Conservation (phyloP, 2,888 invertebrate species). For the Troglohyphantes excavatus region DNA sequence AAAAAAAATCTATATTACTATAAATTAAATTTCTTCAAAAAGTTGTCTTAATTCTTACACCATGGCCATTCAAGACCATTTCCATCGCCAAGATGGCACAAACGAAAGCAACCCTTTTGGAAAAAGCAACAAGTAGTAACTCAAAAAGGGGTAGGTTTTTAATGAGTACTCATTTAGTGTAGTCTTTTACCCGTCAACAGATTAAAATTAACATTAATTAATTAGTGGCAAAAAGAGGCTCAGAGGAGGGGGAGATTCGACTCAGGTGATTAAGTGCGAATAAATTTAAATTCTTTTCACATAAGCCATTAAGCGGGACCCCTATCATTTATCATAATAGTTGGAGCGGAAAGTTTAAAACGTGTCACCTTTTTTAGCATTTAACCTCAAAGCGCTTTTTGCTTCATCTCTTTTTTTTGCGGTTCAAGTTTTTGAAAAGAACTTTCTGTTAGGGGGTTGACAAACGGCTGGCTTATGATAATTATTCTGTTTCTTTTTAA, state of each 20-base stretch:
- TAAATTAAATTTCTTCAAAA: too few relatives aligned
- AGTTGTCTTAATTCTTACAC: too few relatives aligned
- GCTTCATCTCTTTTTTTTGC: conserved; percentile 8
- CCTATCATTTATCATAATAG: conserved; percentile 62
- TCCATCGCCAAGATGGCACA: too few relatives aligned
- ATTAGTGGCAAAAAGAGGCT: conserved; percentile 28
- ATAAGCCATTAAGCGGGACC: conserved; percentile 46
- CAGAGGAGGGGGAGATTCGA: conserved; percentile 7
- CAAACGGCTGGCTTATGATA: not conserved
- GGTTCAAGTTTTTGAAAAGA: not conserved
- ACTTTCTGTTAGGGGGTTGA: not conserved
- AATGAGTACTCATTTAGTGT: conserved; percentile 69
- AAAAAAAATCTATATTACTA: too few relatives aligned
- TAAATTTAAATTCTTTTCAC: conserved; percentile 69
- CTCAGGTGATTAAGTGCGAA: conserved; percentile 67
- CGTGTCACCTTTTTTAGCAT: conserved; percentile 18
- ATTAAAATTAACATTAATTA: conserved; percentile 75
- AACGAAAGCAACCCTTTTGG: not conserved
- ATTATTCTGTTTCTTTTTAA: not conserved
- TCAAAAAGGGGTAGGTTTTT: conserved; percentile 50
- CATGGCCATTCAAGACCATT: too few relatives aligned
- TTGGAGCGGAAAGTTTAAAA: conserved; percentile 52
- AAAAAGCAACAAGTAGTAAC: conserved; percentile 63
- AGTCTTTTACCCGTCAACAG: conserved; percentile 69
- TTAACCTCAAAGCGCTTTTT: conserved; percentile 3